Conservation (phyloP, 2,797 vertebrate species). For the Antennarius maculatus region DNA sequence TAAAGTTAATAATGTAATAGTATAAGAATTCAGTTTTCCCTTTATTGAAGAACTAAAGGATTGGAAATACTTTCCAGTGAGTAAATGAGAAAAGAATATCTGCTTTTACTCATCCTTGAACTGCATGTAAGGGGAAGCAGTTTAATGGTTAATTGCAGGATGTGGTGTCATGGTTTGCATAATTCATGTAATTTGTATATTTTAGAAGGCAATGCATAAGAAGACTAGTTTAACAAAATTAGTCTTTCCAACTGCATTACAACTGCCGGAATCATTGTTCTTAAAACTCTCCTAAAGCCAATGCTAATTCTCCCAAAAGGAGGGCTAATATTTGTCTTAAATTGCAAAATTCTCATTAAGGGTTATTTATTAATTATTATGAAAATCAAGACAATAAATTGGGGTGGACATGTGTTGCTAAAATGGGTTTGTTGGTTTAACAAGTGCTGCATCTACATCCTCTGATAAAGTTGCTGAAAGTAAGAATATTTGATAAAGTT, state of each 20-base stretch:
- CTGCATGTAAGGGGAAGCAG: too few relatives aligned
- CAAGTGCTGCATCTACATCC: too few relatives aligned
- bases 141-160: background rate
- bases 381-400: too few relatives aligned
- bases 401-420: too few relatives aligned
- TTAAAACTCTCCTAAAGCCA: too few relatives aligned
- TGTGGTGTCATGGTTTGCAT: conserved; percentile 23
- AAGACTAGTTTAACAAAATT: conserved; percentile 4
- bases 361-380: too few relatives aligned
- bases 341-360: too few relatives aligned
- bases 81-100: background rate
- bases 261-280: background rate
- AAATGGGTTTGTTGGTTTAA: too few relatives aligned
- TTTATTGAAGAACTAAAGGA: conserved; percentile 1
- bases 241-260: conserved; percentile 20
- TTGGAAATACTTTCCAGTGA: conserved; percentile 3
- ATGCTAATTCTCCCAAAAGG: too few relatives aligned
- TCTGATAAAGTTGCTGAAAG: too few relatives aligned
- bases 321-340: too few relatives aligned
- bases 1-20: conserved; percentile 2
- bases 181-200: conserved; percentile 14
- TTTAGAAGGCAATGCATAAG: conserved; percentile 9
- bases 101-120: conserved; percentile 7
- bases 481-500: too few relatives aligned
- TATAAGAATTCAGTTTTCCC: conserved; percentile 10